Base-by-base conservation (phyloP, 2,888 invertebrate genomes). In the Latheticus oryzae region DNA sequence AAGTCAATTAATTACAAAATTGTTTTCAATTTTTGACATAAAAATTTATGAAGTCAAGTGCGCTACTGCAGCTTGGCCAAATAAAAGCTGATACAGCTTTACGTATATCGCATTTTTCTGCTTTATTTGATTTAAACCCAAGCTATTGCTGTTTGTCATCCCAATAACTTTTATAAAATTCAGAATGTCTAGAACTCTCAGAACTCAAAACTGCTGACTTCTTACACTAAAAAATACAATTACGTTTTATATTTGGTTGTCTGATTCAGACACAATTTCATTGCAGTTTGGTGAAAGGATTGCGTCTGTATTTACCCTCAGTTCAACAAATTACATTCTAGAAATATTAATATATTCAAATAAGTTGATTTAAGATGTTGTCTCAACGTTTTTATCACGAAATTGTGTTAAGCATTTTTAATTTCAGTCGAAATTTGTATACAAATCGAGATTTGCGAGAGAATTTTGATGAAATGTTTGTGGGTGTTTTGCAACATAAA, bases 271-370 rank as follows among this genome's bases (percentile, higher is more conserved):
- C n/a, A n/a, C n/a, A n/a, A n/a, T n/a, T n/a, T n/a, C n/a, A n/a
- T n/a, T n/a, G n/a, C n/a, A n/a, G n/a, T n/a, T n/a, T n/a, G n/a
- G n/a, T n/a, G n/a, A n/a, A n/a, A n/a, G n/a, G n/a, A n/a, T n/a
- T n/a, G n/a, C n/a, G n/a, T n/a, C n/a, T n/a, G n/a, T n/a, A n/a
- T n/a, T n/a, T n/a, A n/a, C n/a, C n/a, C n/a, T 53, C 53, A 53
- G 45, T 53, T 33, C 30, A 21, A 8, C 16, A 26, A 33, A 53
- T 33, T 45, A 43, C 45, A 35, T 45, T 17, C 12, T 7, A 23
- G 28, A 37, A 43, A 53, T 53, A 53, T 53, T 45, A 53, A 53
- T n/a, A n/a, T n/a, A n/a, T 53, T 53, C 45, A 24, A 48, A 23
- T 11, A 54, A 35, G 28, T 45, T 45, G 19, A 40, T 47, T 48